Conservation (phyloP, 2,888 invertebrate species). For the Salpingus planirostris region DNA sequence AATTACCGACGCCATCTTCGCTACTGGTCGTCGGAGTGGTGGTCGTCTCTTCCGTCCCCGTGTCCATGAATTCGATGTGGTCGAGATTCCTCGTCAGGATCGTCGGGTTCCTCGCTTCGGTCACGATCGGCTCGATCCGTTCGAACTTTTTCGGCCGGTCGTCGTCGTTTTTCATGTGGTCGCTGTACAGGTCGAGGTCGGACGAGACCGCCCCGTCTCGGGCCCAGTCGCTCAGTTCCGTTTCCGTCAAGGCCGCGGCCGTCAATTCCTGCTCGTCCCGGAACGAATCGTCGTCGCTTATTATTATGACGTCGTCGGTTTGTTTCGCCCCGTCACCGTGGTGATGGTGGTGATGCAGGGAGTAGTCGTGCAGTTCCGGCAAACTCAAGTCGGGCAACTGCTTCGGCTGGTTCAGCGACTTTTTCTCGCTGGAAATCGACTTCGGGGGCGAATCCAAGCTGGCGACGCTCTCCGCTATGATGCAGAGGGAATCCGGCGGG, state of each 20-base stretch:
- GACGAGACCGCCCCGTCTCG: conserved; percentile 71
- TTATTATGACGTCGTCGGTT: conserved; percentile 50
- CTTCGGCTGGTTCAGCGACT: conserved; percentile 40
- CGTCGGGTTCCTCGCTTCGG: conserved; percentile 29
- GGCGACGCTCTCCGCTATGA: conserved; percentile 12
- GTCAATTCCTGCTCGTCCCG: conserved; percentile 64
- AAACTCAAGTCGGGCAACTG: conserved; percentile 31
- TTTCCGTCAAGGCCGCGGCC: conserved; percentile 70
- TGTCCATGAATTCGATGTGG: conserved; percentile 80
- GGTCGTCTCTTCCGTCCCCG: conserved; percentile 74
- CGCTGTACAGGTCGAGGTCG: conserved; percentile 55
- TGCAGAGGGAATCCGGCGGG: conserved; percentile 33
- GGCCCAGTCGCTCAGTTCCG: conserved; percentile 85
- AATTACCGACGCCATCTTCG: conserved; percentile 48
- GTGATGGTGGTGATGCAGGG: conserved; percentile 26
- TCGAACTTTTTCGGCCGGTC: conserved; percentile 32
- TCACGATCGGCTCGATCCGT: conserved; percentile 22
- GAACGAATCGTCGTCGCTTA: too few species aligned
- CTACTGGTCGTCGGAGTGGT: too few species aligned
- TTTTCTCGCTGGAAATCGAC: conserved; percentile 37
- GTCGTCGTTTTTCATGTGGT: neutral
- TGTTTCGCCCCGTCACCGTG: conserved; percentile 13
- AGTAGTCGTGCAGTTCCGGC: conserved; percentile 29
- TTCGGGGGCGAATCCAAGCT: conserved; percentile 22
- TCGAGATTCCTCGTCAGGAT: conserved; percentile 51